Percentiles rank a stretch among this genome's conserved stretches.
phyloP scores from a whole-genome alignment of 2,797 vertebrate species.

The Rhinoraja longicauda region DNA sequence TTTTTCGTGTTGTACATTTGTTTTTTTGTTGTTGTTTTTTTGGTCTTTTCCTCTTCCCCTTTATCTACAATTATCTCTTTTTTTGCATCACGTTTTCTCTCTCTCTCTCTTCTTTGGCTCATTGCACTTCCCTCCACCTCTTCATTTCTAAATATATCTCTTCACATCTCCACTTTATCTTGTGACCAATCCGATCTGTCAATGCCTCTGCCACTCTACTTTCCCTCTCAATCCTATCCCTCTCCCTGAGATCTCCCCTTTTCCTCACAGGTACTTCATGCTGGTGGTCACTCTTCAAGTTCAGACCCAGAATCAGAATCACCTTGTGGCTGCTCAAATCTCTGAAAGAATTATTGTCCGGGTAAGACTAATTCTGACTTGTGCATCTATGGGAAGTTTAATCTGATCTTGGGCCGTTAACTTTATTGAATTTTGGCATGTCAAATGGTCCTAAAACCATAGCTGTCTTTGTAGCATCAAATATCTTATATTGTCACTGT shows the following conservation, averaged over 20 bases:
- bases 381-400: neutral
- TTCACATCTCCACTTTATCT: neutral
- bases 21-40: neutral
- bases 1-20: neutral
- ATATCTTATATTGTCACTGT: neutral
- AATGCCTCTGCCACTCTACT: neutral
- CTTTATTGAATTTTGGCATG: neutral
- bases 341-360: conserved; percentile 98
- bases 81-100: neutral
- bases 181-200: neutral
- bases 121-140: neutral
- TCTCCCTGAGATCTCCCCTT: neutral
- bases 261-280: conserved; percentile 87
- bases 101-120: neutral
- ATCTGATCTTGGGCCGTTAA: neutral
- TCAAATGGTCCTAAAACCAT: neutral
- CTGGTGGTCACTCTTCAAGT: conserved; percentile 91
- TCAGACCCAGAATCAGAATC: conserved; percentile 90
- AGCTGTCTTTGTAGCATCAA: neutral
- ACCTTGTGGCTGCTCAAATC: conserved; percentile 86
- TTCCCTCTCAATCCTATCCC: neutral
- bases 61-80: neutral
- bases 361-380: conserved; percentile 59
- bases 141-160: neutral
- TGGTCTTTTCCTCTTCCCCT: neutral